Conservation (phyloP, 2,888 invertebrate species). For the Leucophora obtusa region DNA sequence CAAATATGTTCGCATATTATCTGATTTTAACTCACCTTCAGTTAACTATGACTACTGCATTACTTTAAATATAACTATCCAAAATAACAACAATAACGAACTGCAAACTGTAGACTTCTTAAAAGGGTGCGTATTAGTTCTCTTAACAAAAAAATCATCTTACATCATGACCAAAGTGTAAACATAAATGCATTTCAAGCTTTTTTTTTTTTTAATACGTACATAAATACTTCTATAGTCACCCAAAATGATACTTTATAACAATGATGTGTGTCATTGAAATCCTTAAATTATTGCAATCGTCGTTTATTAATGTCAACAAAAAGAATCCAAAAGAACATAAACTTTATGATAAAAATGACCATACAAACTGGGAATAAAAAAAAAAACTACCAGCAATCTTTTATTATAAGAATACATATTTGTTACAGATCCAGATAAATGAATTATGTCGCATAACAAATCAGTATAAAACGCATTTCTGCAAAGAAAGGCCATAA, state of each 20-base stretch:
- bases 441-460: conserved; percentile 76
- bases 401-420: conserved; percentile 35
- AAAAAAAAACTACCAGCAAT: conserved; percentile 39
- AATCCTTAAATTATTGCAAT: conserved; percentile 77
- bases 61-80: too few species aligned
- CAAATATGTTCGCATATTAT: too few species aligned
- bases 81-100: too few species aligned
- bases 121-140: too few species aligned
- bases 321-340: conserved; percentile 55
- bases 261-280: conserved; percentile 75
- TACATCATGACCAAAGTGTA: too few species aligned
- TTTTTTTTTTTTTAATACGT: neutral
- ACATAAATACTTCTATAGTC: neutral
- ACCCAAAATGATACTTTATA: conserved; percentile 58
- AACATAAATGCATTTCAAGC: too few species aligned
- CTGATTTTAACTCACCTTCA: too few species aligned
- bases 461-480: conserved; percentile 73
- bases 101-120: too few species aligned
- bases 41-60: too few species aligned
- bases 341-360: conserved; percentile 50
- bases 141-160: too few species aligned
- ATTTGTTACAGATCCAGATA: conserved; percentile 65
- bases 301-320: conserved; percentile 68
- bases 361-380: conserved; percentile 24
- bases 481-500: conserved; percentile 17